Evolutionary conservation across 1,140 invertebrate species (phyloP).

Genomic region (Drosophila gunungcola): DNA sequence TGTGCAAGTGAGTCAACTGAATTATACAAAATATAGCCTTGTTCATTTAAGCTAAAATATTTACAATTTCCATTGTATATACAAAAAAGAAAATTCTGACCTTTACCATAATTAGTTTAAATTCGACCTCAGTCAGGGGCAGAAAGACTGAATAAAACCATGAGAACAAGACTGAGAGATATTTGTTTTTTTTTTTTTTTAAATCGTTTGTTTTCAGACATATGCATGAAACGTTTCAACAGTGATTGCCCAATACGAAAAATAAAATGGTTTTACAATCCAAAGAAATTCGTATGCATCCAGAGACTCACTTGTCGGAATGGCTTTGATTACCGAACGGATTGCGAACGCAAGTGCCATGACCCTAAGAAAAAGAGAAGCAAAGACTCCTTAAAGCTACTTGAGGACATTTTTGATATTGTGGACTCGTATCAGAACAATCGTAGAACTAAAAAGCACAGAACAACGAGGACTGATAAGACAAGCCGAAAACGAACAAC

Average conservation of each 20-base stretch:
- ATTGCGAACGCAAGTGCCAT: neutral
- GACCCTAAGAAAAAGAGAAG: no score
- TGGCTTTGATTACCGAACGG: constrained; percentile 2
- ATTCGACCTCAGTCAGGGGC: no score
- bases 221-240: neutral
- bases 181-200: neutral
- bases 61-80: no score
- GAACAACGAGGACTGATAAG: neutral
- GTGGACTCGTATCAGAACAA: neutral
- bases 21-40: neutral
- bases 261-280: constrained; percentile 6
- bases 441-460: neutral
- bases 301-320: neutral
- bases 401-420: neutral
- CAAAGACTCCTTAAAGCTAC: neutral
- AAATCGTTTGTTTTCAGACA: neutral
- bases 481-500: no score
- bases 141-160: no score
- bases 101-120: neutral
- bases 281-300: neutral
- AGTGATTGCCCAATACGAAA: neutral
- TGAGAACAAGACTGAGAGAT: no score
- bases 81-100: no score
- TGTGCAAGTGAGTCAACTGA: neutral
- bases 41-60: neutral